phyloP scores from a whole-genome alignment of 1,140 invertebrate genomes.

The Leptopilina boulardi region DNA sequence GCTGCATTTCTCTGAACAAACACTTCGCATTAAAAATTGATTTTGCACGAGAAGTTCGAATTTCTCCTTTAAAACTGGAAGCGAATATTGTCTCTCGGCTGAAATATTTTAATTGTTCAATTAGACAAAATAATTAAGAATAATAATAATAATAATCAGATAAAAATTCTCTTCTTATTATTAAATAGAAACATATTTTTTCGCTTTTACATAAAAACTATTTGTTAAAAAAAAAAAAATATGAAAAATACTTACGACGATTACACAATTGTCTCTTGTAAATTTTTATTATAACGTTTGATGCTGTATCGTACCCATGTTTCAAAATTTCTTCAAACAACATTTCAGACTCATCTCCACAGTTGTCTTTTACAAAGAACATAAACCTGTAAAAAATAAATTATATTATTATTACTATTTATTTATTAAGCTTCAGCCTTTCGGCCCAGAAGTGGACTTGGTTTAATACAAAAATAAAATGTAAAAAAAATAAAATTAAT shows the following conservation, averaged over 20 bases:
- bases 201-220: too few relatives aligned
- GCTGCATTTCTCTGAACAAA: slow-evolving; percentile 52
- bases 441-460: too few relatives aligned
- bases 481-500: neutral
- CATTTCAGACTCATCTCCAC: slow-evolving; percentile 83
- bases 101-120: slow-evolving; percentile 37
- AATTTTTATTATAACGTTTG: slow-evolving; percentile 80
- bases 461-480: too few relatives aligned
- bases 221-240: too few relatives aligned
- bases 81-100: slow-evolving; percentile 60
- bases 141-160: too few relatives aligned
- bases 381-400: slow-evolving; percentile 79
- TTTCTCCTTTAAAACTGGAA: slow-evolving; percentile 70
- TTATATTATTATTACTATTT: too few relatives aligned
- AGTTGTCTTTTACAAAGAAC: slow-evolving; percentile 83
- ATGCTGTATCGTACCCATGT: slow-evolving; percentile 81
- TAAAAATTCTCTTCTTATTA: too few relatives aligned
- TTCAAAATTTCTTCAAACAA: slow-evolving; percentile 85
- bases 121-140: slow-evolving; percentile 1
- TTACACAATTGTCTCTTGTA: slow-evolving; percentile 72
- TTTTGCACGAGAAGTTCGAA: slow-evolving; percentile 74
- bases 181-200: too few relatives aligned
- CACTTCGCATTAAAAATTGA: slow-evolving; percentile 75
- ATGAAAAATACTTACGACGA: slow-evolving; percentile 57
- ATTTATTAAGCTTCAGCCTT: too few relatives aligned